Percentiles rank a stretch among this genome's conserved stretches.
Conservation (phyloP, 2,797 vertebrate species). For the Aphelocoma californica region DNA sequence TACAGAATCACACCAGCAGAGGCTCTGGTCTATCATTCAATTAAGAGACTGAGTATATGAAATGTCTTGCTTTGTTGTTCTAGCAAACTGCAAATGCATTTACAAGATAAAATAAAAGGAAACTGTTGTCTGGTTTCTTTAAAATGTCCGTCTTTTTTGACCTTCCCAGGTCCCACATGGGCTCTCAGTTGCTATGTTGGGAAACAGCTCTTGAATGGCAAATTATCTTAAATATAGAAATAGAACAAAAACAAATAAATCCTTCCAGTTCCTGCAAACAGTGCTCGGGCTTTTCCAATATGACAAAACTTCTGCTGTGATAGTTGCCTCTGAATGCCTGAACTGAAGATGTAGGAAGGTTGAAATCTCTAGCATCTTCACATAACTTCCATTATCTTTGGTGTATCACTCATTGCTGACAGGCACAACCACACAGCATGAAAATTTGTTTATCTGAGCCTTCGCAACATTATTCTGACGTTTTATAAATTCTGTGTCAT, state of each 20-base stretch:
- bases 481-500: neutral
- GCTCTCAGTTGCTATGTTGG: neutral
- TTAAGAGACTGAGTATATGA: neutral
- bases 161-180: neutral
- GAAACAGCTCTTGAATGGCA: neutral
- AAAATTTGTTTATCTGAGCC: neutral
- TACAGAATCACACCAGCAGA: neutral
- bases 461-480: neutral
- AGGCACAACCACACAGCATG: neutral
- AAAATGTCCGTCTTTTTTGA: neutral
- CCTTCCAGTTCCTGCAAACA: neutral
- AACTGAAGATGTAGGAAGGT: neutral
- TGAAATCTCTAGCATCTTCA: neutral
- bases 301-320: neutral
- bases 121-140: neutral
- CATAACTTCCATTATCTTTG: neutral
- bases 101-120: slow-evolving; percentile 26
- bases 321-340: neutral
- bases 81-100: neutral
- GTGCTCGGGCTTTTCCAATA: neutral
- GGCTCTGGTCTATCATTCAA: neutral
- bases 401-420: neutral
- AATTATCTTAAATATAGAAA: neutral
- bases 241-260: neutral
- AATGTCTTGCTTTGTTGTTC: slow-evolving; percentile 3